Base-by-base conservation (phyloP, 2,113 vertebrate species). In the Balaeniceps rex region DNA sequence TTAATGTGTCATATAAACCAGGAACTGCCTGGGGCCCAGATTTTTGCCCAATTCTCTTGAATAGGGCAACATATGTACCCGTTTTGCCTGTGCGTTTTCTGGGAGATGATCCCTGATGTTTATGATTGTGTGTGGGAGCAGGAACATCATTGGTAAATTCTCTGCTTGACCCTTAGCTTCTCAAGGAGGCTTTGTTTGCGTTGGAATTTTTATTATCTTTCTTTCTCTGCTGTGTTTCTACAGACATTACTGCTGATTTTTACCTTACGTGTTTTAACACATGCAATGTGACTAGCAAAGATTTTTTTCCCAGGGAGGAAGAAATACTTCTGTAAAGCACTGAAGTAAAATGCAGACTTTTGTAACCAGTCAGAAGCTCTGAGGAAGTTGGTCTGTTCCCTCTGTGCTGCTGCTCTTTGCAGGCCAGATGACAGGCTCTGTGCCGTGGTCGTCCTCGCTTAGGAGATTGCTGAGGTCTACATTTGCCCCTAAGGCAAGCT, bases 321-420 rank as follows among this genome's bases (percentile, higher is more conserved):
- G 83, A 88, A 94, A 69, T 44, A 78, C 60, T 94, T 97, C 86
- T 94, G 84, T 90, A 90, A 97, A 96, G 95, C 95, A 96, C 96
- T 97, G 95, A 96, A 95, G 93, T 91, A 58, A 89, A 91, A 93
- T 15, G n/a, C 78, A 90, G 87, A 69, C 79, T 91, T 91, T 9
- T 52, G 34, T 87, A 89, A 90, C 19, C 24, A 55, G 63, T 46
- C 54, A 83, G 91, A 85, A 80, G 38, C n/a, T 88, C 36, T 83
- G 25, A 88, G 91, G 87, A 85, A 91, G 54, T 38, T 36, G 66
- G 46, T 90, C n/a, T 80, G 84, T 90, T 94, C 81, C 80, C 74
- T 94, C 34, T n/a, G 44, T 71, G 55, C 49, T 85, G 84, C 84
- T 96, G 86, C 68, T 97, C 44, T 91, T 94, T 75, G 54, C 66